Percentiles rank a stretch among this genome's conserved stretches.
phyloP scores from a whole-genome alignment of 2,113 vertebrate genomes.

The Anthoscopus minutus region DNA sequence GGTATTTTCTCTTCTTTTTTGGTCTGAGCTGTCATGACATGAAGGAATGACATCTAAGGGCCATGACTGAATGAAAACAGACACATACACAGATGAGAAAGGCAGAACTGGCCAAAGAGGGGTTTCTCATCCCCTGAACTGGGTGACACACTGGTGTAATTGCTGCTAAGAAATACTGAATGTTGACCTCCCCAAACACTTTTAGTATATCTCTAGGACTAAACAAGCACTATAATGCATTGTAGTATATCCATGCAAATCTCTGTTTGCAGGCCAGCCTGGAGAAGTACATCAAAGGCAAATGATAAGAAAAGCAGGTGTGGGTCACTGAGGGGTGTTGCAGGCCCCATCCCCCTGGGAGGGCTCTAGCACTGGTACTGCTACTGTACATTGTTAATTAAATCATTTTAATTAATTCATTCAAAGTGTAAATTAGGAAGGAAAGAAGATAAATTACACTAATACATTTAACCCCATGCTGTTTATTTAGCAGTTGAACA shows the following conservation, averaged over 20 bases:
- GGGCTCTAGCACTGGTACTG: slow-evolving; percentile 28
- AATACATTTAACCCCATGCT: slow-evolving; percentile 75
- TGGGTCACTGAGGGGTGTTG: neutral
- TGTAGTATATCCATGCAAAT: neutral
- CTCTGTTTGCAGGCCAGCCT: neutral
- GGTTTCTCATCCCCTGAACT: neutral
- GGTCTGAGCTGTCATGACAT: neutral
- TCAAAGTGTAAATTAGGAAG: slow-evolving; percentile 70
- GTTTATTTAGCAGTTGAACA: slow-evolving; percentile 71
- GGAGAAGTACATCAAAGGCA: neutral
- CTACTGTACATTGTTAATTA: slow-evolving; percentile 67
- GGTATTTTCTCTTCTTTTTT: neutral
- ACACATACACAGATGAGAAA: neutral
- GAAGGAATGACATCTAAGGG: neutral
- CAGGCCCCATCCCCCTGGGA: neutral
- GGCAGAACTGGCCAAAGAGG: neutral
- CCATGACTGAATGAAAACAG: neutral
- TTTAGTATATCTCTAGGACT: neutral
- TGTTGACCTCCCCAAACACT: neutral
- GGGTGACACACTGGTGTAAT: neutral
- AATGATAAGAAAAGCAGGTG: slow-evolving; percentile 38
- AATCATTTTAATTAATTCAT: slow-evolving; percentile 74
- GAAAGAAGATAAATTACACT: slow-evolving; percentile 74
- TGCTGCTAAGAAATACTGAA: neutral
- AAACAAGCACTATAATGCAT: neutral